These are phyloP conservation scores for Latrodectus hesperus DNA, from an alignment of 2,888 invertebrate genomes.

Conservation along the genomic window DNA sequence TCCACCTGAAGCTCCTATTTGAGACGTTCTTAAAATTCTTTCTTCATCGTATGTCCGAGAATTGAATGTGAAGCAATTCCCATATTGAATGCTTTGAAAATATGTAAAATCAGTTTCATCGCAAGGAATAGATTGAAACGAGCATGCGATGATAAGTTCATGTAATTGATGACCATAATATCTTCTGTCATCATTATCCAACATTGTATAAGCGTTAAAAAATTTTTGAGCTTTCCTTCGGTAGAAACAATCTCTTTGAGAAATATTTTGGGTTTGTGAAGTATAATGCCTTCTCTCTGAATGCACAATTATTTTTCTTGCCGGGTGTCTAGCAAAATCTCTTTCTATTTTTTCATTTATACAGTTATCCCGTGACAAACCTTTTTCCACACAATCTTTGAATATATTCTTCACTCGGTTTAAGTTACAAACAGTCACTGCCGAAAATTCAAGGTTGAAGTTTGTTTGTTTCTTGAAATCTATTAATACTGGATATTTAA, in stretches of 20 bases:
- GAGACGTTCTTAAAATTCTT: too few relatives aligned
- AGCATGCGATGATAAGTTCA: slow-evolving; percentile 13
- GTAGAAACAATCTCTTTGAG: background rate
- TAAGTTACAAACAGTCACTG: slow-evolving; percentile 54
- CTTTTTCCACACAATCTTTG: background rate
- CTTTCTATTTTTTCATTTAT: background rate
- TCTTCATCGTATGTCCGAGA: background rate
- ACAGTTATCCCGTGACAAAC: background rate
- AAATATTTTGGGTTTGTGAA: too few relatives aligned
- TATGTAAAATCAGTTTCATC: background rate
- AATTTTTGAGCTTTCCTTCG: background rate
- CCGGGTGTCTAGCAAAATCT: too few relatives aligned
- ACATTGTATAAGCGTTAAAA: background rate
- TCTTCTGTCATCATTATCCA: background rate
- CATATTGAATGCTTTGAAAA: slow-evolving; percentile 23
- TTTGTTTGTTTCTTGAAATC: slow-evolving; percentile 15
- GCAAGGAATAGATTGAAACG: slow-evolving; percentile 10
- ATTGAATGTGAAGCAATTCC: slow-evolving; percentile 56
- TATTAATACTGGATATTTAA: slow-evolving; percentile 47
- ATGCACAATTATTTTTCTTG: too few relatives aligned
- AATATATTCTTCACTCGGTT: slow-evolving; percentile 4
- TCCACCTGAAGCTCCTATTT: slow-evolving; percentile 16
- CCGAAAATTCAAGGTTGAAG: slow-evolving; percentile 19
- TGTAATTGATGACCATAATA: background rate
- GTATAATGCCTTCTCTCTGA: too few relatives aligned